phyloP scores from a whole-genome alignment of 2,113 vertebrate species.

The Albula glossodonta region DNA sequence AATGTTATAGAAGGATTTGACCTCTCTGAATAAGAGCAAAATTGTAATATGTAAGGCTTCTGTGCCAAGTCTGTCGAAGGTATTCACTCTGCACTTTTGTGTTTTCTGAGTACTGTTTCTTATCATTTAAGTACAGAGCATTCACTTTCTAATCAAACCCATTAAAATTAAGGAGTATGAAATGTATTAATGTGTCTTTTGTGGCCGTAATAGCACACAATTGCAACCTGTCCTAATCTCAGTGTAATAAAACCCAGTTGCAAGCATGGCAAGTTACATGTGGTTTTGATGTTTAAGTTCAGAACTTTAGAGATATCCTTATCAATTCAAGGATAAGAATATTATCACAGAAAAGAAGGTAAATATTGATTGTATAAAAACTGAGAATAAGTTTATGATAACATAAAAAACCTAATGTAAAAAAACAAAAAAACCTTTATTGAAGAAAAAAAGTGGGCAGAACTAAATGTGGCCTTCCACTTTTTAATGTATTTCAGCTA shows the following conservation, averaged over 20 bases:
- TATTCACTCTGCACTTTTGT: too few relatives aligned
- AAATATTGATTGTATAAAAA: constrained; percentile 57
- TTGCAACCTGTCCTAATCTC: not conserved
- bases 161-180: not conserved
- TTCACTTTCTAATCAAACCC: not conserved
- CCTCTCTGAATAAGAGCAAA: too few relatives aligned
- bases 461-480: not conserved
- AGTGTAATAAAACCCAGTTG: not conserved
- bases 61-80: too few relatives aligned
- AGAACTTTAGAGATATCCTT: constrained; percentile 29
- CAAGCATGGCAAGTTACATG: not conserved
- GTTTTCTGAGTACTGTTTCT: too few relatives aligned
- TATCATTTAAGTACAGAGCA: too few relatives aligned
- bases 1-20: not conserved
- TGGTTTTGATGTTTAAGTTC: constrained; percentile 41
- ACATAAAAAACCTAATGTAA: constrained; percentile 37
- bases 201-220: not conserved
- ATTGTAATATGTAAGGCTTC: too few relatives aligned
- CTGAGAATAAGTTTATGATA: constrained; percentile 27
- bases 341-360: constrained; percentile 45
- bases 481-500: not conserved
- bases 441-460: not conserved
- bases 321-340: constrained; percentile 59
- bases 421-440: constrained; percentile 43
- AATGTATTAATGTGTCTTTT: not conserved